phyloP scores from a whole-genome alignment of 2,797 vertebrate species.

The Platyrinchus mystaceus region DNA sequence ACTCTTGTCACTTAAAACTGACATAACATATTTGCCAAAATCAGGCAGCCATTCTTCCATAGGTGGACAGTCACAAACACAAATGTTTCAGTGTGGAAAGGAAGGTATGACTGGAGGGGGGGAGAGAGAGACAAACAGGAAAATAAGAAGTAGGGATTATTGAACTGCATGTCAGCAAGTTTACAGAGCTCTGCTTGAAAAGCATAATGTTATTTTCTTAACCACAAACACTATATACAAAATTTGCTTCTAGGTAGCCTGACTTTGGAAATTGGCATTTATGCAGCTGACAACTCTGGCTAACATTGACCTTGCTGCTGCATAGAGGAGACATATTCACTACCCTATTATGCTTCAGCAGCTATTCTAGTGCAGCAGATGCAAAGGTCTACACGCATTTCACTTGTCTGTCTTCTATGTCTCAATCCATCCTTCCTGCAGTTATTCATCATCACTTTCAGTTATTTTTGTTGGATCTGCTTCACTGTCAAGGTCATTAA shows the following conservation, averaged over 20 bases:
- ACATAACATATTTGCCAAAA: not conserved
- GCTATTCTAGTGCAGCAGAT: not conserved
- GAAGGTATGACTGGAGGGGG: not conserved
- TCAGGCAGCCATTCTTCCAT: not conserved
- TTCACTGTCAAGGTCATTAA: constrained; percentile 32
- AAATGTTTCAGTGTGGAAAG: not conserved
- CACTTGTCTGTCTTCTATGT: constrained; percentile 19
- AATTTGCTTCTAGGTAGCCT: not conserved
- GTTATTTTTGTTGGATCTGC: constrained; percentile 37
- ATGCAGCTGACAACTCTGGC: not conserved
- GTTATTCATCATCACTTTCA: constrained; percentile 27
- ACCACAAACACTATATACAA: not conserved
- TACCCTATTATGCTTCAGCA: constrained; percentile 15
- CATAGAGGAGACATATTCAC: not conserved
- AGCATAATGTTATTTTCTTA: constrained; percentile 2
- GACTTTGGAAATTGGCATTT: not conserved
- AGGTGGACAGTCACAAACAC: not conserved
- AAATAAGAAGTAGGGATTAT: not conserved
- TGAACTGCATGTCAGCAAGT: not conserved
- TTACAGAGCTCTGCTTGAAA: not conserved
- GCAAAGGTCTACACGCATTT: not conserved
- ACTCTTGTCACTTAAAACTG: not conserved
- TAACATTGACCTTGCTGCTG: constrained; percentile 39
- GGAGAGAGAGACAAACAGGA: not conserved
- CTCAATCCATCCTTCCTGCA: constrained; percentile 15